These are phyloP conservation scores for Falcaria lacertinaria DNA, from an alignment of 2,888 invertebrate species.

Conservation along the genomic window DNA sequence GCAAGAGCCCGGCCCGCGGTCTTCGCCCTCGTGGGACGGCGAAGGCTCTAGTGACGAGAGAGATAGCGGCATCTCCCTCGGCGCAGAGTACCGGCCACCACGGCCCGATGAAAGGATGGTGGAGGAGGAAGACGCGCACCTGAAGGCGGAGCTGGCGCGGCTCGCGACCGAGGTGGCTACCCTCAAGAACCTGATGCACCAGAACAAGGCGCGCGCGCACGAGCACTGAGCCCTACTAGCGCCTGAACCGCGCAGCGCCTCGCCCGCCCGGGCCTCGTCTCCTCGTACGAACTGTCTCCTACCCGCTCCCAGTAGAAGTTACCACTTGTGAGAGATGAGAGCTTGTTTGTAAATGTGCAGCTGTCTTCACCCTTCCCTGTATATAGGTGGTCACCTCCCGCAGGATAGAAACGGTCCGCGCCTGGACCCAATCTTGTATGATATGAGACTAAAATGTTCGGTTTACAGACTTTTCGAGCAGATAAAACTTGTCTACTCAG, in stretches of 20 bases:
- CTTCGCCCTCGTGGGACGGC: conserved; percentile 92
- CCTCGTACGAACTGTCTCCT: conserved; percentile 66
- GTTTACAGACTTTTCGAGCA: conserved; percentile 76
- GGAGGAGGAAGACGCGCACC: conserved; percentile 84
- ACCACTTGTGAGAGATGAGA: conserved; percentile 71
- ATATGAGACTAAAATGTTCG: conserved; percentile 65
- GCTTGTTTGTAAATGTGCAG: conserved; percentile 68
- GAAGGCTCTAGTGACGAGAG: conserved; percentile 95
- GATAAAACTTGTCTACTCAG: conserved; percentile 77
- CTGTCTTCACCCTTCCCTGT: conserved; percentile 74
- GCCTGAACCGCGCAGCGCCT: conserved; percentile 45
- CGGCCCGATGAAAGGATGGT: conserved; percentile 53
- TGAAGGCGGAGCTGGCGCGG: conserved; percentile 91
- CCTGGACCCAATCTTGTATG: conserved; percentile 36
- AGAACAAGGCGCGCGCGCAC: conserved; percentile 75
- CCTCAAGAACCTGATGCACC: conserved; percentile 89
- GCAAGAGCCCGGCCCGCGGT: conserved; percentile 89
- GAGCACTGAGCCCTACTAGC: conserved; percentile 65
- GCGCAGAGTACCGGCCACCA: conserved; percentile 81
- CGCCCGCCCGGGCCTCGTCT: conserved; percentile 16
- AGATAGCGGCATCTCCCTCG: conserved; percentile 93
- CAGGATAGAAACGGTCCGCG: conserved; percentile 38
- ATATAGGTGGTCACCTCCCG: conserved; percentile 17
- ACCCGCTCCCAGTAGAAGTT: conserved; percentile 64
- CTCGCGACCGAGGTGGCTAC: conserved; percentile 95